These are phyloP conservation scores for Pasiphila rectangulata DNA, from an alignment of 2,888 invertebrate species.

Conservation along the genomic window DNA sequence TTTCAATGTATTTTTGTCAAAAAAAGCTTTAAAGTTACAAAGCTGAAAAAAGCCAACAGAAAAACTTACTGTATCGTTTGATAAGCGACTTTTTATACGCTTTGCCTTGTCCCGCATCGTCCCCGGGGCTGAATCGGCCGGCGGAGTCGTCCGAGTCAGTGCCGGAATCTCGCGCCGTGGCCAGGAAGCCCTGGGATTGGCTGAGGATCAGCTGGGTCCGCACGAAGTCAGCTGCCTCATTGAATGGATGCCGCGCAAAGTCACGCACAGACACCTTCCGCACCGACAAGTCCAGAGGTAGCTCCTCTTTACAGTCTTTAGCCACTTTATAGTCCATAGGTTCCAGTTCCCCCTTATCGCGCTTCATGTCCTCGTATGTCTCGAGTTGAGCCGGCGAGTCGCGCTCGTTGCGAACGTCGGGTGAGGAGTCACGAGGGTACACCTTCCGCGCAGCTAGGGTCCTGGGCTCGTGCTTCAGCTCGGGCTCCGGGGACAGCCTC, in stretches of 20 bases:
- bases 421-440: slow-evolving; percentile 62
- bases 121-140: slow-evolving; percentile 83
- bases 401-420: no score
- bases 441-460: slow-evolving; percentile 77
- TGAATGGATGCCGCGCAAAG: slow-evolving; percentile 73
- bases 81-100: slow-evolving; percentile 96
- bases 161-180: slow-evolving; percentile 84
- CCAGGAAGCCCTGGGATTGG: slow-evolving; percentile 76
- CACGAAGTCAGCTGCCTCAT: slow-evolving; percentile 75
- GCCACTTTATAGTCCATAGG: slow-evolving; percentile 20
- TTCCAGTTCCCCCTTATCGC: slow-evolving; percentile 13
- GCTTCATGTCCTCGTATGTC: slow-evolving; percentile 21
- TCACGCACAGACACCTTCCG: slow-evolving; percentile 75
- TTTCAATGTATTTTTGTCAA: background rate
- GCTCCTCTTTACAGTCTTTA: slow-evolving; percentile 74
- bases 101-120: slow-evolving; percentile 73
- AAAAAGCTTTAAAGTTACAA: background rate
- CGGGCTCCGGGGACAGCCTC: slow-evolving; percentile 57
- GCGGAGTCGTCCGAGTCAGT: slow-evolving; percentile 92
- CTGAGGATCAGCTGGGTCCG: slow-evolving; percentile 73
- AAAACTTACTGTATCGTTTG: slow-evolving; percentile 95
- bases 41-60: background rate
- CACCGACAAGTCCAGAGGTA: slow-evolving; percentile 89
- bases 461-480: slow-evolving; percentile 67
- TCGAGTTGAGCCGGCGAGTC: no score